Conservation (phyloP, 2,888 invertebrate genomes). For the Drosophila limbata region DNA sequence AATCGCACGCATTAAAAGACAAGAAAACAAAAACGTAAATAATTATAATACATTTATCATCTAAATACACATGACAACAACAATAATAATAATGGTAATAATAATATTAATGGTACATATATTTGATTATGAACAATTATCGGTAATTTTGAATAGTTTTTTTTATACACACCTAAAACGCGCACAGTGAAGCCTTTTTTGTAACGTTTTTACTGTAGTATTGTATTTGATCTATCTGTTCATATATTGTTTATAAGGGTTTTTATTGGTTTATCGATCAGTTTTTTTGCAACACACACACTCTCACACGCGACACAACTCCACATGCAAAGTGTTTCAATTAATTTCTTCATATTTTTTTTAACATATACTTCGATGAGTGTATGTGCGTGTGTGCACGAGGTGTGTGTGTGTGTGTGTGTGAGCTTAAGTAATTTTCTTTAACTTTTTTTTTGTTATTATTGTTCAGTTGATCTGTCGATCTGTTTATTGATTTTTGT, state of each 20-base stretch:
- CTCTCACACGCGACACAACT: constrained; percentile 14
- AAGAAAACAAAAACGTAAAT: constrained; percentile 40
- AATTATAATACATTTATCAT: constrained; percentile 32
- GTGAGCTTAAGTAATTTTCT: constrained; percentile 33
- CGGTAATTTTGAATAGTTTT: constrained; percentile 56
- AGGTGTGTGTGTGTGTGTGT: constrained; percentile 22
- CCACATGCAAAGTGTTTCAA: constrained; percentile 8
- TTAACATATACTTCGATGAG: constrained; percentile 4
- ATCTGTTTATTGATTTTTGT: constrained; percentile 44
- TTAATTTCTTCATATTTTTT: background rate
- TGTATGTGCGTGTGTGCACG: constrained; percentile 15
- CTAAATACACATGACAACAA: constrained; percentile 54
- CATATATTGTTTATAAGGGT: constrained; percentile 37
- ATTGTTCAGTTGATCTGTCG: constrained; percentile 58
- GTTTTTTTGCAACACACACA: constrained; percentile 12
- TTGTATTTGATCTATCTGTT: constrained; percentile 47
- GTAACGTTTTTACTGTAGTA: constrained; percentile 53
- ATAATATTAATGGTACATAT: constrained; percentile 22
- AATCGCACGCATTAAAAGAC: constrained; percentile 48
- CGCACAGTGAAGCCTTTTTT: constrained; percentile 70
- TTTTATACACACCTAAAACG: constrained; percentile 76
- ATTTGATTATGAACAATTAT: constrained; percentile 35
- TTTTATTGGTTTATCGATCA: constrained; percentile 52
- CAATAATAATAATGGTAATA: constrained; percentile 10
- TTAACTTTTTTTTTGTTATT: constrained; percentile 33